phyloP scores from a whole-genome alignment of 2,888 invertebrate species.

The Pycnomerus fuliginosus region DNA sequence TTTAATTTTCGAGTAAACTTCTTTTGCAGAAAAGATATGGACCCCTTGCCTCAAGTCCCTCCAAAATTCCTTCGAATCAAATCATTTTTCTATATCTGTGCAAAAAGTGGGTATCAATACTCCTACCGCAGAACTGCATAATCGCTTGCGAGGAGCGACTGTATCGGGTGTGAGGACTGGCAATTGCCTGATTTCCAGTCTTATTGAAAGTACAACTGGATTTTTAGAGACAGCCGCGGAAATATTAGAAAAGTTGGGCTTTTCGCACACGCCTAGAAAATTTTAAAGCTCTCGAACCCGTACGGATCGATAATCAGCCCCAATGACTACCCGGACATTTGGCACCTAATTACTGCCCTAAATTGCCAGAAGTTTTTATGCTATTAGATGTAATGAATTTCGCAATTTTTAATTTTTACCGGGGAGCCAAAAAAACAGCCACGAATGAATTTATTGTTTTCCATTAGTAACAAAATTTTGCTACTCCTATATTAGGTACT shows the following conservation, averaged over 20 bases:
- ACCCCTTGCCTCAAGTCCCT: neutral
- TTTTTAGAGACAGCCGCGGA: constrained; percentile 28
- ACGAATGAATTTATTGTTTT: no score
- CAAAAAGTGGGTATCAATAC: constrained; percentile 31
- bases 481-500: no score
- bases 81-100: constrained; percentile 21
- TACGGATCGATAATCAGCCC: constrained; percentile 38
- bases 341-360: constrained; percentile 40
- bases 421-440: no score
- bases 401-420: no score
- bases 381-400: no score
- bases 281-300: constrained; percentile 4
- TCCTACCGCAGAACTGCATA: constrained; percentile 38
- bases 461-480: no score
- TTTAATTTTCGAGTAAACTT: constrained; percentile 23
- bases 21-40: constrained; percentile 3
- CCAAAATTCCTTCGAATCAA: constrained; percentile 13
- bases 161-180: constrained; percentile 46
- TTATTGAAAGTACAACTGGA: constrained; percentile 48
- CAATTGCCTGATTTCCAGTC: constrained; percentile 49
- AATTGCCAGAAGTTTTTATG: constrained; percentile 37
- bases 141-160: constrained; percentile 33
- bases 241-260: constrained; percentile 17
- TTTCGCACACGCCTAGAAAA: neutral
- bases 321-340: constrained; percentile 39